Base-by-base conservation (phyloP, 2,797 vertebrate genomes). In the Cynodonichthys magdalenae region DNA sequence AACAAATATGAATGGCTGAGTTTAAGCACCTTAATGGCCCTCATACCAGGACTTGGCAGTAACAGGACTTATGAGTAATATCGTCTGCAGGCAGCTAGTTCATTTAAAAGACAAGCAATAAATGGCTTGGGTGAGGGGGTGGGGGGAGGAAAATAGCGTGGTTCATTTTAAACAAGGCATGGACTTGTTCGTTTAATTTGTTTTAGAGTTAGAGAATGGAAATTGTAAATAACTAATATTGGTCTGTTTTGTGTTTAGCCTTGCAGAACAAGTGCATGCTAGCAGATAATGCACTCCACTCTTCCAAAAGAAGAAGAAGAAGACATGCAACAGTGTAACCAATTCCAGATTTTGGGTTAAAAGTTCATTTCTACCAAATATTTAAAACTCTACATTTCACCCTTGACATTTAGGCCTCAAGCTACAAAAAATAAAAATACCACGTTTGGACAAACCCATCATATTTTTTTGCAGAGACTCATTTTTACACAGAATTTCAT, bases 11-110 rank as follows among this genome's bases (percentile, higher is more conserved):
- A 92, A 92, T 88, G 89, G 79, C 81, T 81, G 86, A 89, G 85
- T 92, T 92, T 92, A 93, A 93, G 89, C 87, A 85, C 80, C 81
- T 84, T 91, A 92, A 92, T 93, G 90, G 86, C 81, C 80, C 84
- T 86, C 85, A 81, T 83, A 90, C 87, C 80, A 87, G 81, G 62
- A 90, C 82, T 93, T 92, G 91, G 91, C 92, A 91, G 79, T 53
- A 42, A 50, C 53, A 60, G 58, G 50, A 77, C 62, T 71, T 78
- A 81, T 93, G 91, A 93, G 90, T 93, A 92, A 92, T 92, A 90
- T 93, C 83, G 80, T 92, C 90, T 83, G 81, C 85, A 82, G 77
- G 86, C 87, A 82, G 78, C 80, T 78, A 80, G 85, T 92, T 87
- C 82, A 87, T 93, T 90, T 89, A 88, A 83, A 81, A 87, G 87